Base-by-base conservation (phyloP, 2,888 invertebrate species). In the Furcula furcula region DNA sequence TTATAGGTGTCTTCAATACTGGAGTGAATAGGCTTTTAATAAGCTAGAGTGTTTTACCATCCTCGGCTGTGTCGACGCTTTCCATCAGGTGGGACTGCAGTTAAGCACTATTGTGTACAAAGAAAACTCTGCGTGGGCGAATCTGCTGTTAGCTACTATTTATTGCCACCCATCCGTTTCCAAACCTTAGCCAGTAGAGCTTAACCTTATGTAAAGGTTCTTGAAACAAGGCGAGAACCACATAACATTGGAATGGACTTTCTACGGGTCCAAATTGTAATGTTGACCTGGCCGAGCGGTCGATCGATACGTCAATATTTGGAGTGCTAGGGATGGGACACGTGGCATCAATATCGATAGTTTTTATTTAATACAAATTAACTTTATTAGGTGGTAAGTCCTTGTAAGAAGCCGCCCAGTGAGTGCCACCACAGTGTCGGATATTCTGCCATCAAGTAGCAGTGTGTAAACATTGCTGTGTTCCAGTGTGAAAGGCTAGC, bases 301-400 rank as follows among this genome's bases (percentile, higher is more conserved):
- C 65, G 72, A 67, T 76, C 74, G 70, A 76, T 76, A 70, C 50
- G 71, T 73, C 78, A 81, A 79, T 80, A 81, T 80, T 82, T 74
- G 75, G 61, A 51, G 54, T 37, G 41, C 34, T 70, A 78, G 71
- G 13, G 73, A 31, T 52, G 67, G 39, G 59, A 36, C 4, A 13
- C 1, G 0, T 1, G 3, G 16, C 29, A 35, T 35, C 38, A 33
- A 36, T 36, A 36, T 36, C 31, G 35, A 36, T 35, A 11, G 14
- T 27, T 16, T 3, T 16, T 3, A 16, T 16, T 16, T 4, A 4
- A 6, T 16, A 6, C 6, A 6, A 6, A 16, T 16, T 4, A 16
- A 4, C 16, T 3, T 6, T 4, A 16, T 4, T 16, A 6, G 16
- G 6, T 16, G 16, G 4, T 6, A 16, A 6, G 16, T 16, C 16